phyloP scores from a whole-genome alignment of 2,888 invertebrate species.

The Teleogryllus oceanicus region DNA sequence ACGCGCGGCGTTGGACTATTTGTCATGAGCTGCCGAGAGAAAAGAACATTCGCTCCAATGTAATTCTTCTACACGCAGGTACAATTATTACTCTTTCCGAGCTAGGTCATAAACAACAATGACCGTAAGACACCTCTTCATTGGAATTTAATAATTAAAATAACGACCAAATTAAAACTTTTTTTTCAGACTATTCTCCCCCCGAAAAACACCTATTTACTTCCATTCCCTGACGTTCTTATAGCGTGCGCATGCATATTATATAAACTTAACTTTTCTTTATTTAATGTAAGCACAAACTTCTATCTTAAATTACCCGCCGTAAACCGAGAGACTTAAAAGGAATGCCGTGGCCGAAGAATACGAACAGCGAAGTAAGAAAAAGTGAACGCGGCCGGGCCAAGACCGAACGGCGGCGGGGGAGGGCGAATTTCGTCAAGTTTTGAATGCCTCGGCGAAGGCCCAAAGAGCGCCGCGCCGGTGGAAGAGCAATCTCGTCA shows the following conservation, averaged over 20 bases:
- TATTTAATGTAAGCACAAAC: constrained; percentile 1
- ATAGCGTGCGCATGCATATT: neutral
- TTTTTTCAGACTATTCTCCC: no score
- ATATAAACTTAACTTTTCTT: constrained; percentile 6
- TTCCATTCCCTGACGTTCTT: no score
- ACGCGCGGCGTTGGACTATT: no score
- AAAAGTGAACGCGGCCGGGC: neutral
- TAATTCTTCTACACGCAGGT: no score
- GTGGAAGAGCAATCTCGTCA: neutral
- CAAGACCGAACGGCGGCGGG: neutral
- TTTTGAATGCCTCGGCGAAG: neutral
- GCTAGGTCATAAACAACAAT: neutral
- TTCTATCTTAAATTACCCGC: neutral
- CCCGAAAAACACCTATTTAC: no score
- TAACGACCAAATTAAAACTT: neutral
- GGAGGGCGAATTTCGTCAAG: neutral
- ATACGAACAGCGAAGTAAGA: neutral
- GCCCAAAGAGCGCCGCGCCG: neutral
- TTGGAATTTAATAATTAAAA: neutral
- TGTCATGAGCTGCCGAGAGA: no score
- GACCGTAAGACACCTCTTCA: no score
- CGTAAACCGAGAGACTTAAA: neutral
- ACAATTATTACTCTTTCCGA: no score
- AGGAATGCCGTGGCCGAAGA: neutral
- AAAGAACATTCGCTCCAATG: no score